These are phyloP conservation scores for Dasyornis broadbenti DNA, from an alignment of 2,113 vertebrate genomes.

Conservation along the genomic window DNA sequence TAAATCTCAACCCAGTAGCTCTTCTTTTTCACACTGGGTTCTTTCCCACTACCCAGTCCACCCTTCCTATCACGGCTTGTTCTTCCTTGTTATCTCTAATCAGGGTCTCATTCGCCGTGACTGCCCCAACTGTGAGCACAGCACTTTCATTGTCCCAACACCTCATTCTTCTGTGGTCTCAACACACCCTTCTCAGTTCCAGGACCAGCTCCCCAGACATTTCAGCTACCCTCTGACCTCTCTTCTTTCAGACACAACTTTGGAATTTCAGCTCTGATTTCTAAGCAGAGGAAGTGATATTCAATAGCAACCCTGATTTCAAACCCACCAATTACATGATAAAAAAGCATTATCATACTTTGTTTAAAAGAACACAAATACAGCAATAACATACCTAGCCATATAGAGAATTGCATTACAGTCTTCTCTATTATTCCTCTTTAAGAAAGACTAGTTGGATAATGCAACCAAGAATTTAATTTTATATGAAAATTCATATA, in stretches of 20 bases:
- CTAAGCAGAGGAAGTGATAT: not conserved
- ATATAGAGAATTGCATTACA: accelerated
- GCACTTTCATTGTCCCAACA: not conserved
- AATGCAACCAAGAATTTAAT: not conserved
- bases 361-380: not conserved
- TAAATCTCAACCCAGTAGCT: not conserved
- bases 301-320: not conserved
- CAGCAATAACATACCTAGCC: not conserved
- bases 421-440: not conserved
- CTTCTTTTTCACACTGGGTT: not conserved
- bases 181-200: not conserved
- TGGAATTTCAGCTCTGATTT: not conserved
- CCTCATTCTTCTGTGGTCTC: not conserved
- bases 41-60: not conserved
- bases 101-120: not conserved
- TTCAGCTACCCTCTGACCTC: not conserved
- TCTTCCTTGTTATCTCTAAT: not conserved
- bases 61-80: not conserved
- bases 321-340: not conserved
- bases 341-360: not conserved
- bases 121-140: not conserved
- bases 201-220: not conserved
- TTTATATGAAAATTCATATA: not conserved
- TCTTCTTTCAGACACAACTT: not conserved
- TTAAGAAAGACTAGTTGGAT: not conserved